Percentiles rank a stretch among this genome's conserved stretches.
Conservation (phyloP, 2,113 vertebrate species). For the Arenaria interpres region DNA sequence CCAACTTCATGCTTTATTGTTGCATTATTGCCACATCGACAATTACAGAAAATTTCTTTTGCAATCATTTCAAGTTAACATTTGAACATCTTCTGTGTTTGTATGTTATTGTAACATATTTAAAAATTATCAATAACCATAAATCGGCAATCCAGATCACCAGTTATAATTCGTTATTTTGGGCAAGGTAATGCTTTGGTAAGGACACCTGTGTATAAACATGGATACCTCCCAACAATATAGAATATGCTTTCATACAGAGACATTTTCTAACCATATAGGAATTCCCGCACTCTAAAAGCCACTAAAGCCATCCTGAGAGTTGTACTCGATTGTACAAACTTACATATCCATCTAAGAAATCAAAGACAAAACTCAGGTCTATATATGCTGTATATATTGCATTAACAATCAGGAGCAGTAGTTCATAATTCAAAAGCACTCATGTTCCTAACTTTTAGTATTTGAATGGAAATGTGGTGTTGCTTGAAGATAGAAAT, state of each 20-base stretch:
- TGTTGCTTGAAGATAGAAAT: not conserved
- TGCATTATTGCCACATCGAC: not conserved
- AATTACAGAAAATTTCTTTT: conserved; percentile 5
- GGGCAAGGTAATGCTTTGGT: not conserved
- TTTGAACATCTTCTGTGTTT: not conserved
- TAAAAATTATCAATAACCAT: not conserved
- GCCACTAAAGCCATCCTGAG: not conserved
- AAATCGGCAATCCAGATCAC: not conserved
- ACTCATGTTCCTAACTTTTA: not conserved
- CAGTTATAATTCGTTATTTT: not conserved
- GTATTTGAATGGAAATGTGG: not conserved
- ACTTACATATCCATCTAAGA: not conserved
- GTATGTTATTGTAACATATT: not conserved
- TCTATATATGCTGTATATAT: not conserved
- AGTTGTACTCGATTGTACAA: not conserved
- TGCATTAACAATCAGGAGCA: not conserved
- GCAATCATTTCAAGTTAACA: not conserved
- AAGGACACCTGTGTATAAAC: not conserved
- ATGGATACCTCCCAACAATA: not conserved
- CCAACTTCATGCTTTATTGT: conserved; percentile 43
- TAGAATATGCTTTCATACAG: not conserved
- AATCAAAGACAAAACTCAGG: not conserved
- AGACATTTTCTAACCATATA: not conserved
- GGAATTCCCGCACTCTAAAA: not conserved
- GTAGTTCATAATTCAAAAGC: not conserved